These are phyloP conservation scores for Laticauda colubrina DNA, from an alignment of 2,113 vertebrate genomes.

Conservation along the genomic window DNA sequence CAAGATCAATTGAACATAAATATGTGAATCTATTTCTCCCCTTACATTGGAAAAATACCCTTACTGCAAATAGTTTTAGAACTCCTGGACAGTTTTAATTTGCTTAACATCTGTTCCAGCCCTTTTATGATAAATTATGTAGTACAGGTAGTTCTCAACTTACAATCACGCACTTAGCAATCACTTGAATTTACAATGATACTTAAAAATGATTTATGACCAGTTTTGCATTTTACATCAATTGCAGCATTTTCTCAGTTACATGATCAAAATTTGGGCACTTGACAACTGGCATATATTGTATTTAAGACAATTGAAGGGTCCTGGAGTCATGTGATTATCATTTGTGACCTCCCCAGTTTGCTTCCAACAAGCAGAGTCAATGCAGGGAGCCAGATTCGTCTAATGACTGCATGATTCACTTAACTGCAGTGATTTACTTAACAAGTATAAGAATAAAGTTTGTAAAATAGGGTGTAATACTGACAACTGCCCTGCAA, in stretches of 20 bases:
- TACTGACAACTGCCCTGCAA: neutral
- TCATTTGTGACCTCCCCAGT: too few species aligned
- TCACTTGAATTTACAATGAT: neutral
- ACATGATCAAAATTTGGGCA: neutral
- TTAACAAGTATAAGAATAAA: neutral
- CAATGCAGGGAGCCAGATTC: too few species aligned
- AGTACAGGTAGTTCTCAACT: neutral
- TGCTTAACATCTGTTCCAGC: neutral
- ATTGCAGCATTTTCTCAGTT: neutral
- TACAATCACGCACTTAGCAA: neutral
- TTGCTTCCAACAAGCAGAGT: too few species aligned
- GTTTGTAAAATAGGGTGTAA: neutral
- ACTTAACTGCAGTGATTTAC: too few species aligned
- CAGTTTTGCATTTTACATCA: neutral
- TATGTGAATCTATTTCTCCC: too few species aligned
- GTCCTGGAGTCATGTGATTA: neutral
- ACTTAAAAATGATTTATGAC: neutral
- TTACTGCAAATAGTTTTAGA: neutral
- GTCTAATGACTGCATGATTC: too few species aligned
- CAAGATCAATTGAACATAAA: neutral
- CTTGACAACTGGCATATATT: neutral
- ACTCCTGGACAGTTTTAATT: neutral
- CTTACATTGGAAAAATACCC: neutral
- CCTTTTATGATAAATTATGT: neutral
- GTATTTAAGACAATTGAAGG: neutral